Conservation (phyloP, 2,888 invertebrate species). For the Orthosia gracilis region DNA sequence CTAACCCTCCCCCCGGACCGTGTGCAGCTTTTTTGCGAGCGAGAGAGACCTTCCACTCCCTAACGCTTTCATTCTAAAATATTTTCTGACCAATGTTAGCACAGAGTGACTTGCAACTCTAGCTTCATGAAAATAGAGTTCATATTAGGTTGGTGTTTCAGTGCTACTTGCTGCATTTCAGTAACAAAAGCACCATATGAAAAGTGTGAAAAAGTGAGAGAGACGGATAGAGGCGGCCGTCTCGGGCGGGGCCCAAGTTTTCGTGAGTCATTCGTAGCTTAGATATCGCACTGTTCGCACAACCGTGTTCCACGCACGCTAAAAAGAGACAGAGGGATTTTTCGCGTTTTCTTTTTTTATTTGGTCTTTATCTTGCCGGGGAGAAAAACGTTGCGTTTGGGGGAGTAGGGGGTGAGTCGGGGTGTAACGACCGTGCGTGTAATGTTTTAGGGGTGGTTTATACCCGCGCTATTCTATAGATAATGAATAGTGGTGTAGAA, state of each 20-base stretch:
- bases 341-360: conserved; percentile 91
- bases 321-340: conserved; percentile 86
- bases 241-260: conserved; percentile 91
- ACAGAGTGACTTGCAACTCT: conserved; percentile 63
- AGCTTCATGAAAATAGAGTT: not conserved
- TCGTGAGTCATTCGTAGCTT: conserved; percentile 91
- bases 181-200: conserved; percentile 75
- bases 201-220: conserved; percentile 91
- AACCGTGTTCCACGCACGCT: conserved; percentile 64
- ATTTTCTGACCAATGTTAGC: conserved; percentile 81
- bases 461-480: conserved; percentile 78
- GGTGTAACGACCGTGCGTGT: conserved; percentile 86
- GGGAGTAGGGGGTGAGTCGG: conserved; percentile 72
- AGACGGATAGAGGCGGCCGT: conserved; percentile 90
- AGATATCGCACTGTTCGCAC: conserved; percentile 86
- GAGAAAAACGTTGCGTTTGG: conserved; percentile 89
- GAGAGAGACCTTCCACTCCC: conserved; percentile 89
- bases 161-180: conserved; percentile 65
- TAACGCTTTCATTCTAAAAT: conserved; percentile 90
- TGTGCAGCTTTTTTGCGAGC: conserved; percentile 90
- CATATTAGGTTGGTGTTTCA: conserved; percentile 48
- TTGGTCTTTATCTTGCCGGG: conserved; percentile 90
- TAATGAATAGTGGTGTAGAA: conserved; percentile 90
- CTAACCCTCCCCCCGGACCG: conserved; percentile 78
- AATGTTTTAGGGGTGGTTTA: conserved; percentile 86